Evolutionary conservation across 2,113 vertebrate genomes (phyloP), one percentile per base, ranked within the genome.

Genomic region (Oryzias woworae): DNA sequence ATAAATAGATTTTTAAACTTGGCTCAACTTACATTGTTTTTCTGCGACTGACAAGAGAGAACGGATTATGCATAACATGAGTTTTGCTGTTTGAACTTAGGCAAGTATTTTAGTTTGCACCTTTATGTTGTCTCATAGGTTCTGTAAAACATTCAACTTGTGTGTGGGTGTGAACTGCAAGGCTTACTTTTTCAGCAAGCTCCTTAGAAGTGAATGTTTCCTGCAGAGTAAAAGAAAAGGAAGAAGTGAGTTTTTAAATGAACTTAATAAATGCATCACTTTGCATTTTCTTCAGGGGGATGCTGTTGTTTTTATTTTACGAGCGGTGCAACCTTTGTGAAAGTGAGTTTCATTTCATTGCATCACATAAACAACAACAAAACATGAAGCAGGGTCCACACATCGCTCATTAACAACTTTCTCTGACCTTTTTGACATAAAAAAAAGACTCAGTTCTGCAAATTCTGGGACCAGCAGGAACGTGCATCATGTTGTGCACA

Each of bases 151-250:
- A 17, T 45, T 45, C 45, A 5, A 47, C 16, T 68, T 22, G 14
- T 49, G 45, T 36, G 65, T 49, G 46, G 13, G 57, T 42, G 71
- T 46, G 31, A 51, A 52, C 4, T 52, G 63, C 14, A 22, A 75
- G 50, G 62, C 87, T 89, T 89, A 91, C 89, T 85, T 92, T 91
- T 61, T 91, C 77, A 46, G 84, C 77, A 54, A 90, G 59, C 46
- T 84, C 86, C 65, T 85, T 87, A 51, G 89, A 83, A 77, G 85
- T 75, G 54, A 89, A 80, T 69, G 83, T 76, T 0, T 88, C 87
- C 92, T 92, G 80, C 56, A 66, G 55, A 51, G 4, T 22, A 23
- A 69, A 23, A 66, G 28, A 58, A 31, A 60, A 16, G 7, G 17
- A 45, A 45, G 44, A 24, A n/a, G 8, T 4, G n/a, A 17, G 24